Base-by-base conservation (phyloP, 2,888 invertebrate species). In the Epirrhoe tristata region DNA sequence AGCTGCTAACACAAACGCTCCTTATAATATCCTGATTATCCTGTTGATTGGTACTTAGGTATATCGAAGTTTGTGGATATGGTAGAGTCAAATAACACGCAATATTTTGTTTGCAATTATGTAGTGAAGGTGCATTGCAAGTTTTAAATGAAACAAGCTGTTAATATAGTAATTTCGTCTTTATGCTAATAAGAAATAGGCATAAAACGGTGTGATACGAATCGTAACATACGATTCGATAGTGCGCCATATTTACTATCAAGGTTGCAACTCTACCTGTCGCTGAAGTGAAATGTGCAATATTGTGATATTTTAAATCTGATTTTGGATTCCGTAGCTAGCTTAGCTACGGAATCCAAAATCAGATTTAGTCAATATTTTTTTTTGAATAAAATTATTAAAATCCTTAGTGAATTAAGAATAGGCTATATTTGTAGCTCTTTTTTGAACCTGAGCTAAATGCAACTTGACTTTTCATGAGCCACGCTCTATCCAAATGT, bases 201-300 rank as follows among this genome's bases (percentile, higher is more conserved):
- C 6, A 8, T 57, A 57, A 57, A 58, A 31, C 52, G 31, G 60
- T 32, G 56, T 62, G 17, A 48, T 34, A 24, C n/a, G n/a, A n/a
- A n/a, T n/a, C n/a, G n/a, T n/a, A n/a, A n/a, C n/a, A n/a, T n/a
- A n/a, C 48, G 17, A 57, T 57, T 56, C 7, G 32, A 51, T 32
- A 32, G 17, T 58, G 46, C 14, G 50, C 58, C 24, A 36, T 50
- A 17, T 50, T 61, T 65, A 73, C 62, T 62, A 69, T 71, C 77
- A 80, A 80, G 82, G 82, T 82, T 69, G 60, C 70, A 73, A 66
- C 72, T 74, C 78, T 81, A 79, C 78, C 78, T 80, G 80, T 74
- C 73, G 61, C 65, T 55, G 59, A 46, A 56, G 65, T 60, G 16
- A 60, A 62, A 58, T 32, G 67, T 67, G 75, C 61, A 62, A 56